Evolutionary conservation across 2,888 invertebrate species (phyloP).

Genomic region (Harmothoe impar): DNA sequence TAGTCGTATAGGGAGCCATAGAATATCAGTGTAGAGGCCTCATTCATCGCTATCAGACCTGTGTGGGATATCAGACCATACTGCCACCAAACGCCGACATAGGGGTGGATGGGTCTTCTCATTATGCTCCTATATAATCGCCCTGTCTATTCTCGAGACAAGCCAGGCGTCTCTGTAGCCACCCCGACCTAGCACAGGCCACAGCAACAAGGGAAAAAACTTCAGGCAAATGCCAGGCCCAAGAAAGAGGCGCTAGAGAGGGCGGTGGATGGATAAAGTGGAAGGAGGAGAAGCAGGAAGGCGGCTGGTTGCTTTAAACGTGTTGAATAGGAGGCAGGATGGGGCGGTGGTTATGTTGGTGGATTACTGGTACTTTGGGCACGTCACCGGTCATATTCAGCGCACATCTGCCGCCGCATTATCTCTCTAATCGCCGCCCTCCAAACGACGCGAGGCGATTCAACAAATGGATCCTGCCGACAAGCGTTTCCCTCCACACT

Average conservation of each 20-base stretch:
- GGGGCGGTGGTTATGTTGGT: no score
- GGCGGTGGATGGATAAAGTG: not conserved
- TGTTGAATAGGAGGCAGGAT: no score
- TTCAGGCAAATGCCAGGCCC: no score
- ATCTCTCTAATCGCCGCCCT: not conserved
- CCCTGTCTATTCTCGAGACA: not conserved
- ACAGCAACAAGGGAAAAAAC: no score
- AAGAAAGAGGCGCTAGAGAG: not conserved
- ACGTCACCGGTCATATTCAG: constrained; percentile 2
- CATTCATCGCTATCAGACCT: no score
- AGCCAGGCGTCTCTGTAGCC: not conserved
- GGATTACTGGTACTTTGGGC: no score
- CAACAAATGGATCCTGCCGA: not conserved
- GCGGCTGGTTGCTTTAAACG: not conserved
- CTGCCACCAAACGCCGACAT: not conserved
- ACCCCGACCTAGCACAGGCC: not conserved
- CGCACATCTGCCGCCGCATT: not conserved
- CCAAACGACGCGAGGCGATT: not conserved
- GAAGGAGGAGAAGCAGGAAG: not conserved
- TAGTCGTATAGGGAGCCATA: no score
- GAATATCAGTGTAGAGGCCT: no score
- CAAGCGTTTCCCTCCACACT: not conserved
- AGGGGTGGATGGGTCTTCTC: not conserved
- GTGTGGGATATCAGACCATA: no score
- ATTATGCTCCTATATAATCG: not conserved